Conservation (phyloP, 2,113 vertebrate species). For the Noctilio leporinus region DNA sequence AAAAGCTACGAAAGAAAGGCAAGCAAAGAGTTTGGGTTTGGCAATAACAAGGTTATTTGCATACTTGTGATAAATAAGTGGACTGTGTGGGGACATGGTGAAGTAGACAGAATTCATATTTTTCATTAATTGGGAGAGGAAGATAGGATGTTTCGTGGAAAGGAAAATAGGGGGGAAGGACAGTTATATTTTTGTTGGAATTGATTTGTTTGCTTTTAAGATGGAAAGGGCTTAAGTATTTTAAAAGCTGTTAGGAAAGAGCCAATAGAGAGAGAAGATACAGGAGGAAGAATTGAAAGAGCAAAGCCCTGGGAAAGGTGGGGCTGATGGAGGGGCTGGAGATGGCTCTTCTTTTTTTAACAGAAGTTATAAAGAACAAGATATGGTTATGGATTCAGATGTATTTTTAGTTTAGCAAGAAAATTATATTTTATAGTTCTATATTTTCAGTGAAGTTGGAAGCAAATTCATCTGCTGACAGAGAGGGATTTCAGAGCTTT, state of each 20-base stretch:
- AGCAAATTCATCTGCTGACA: slow-evolving; percentile 11
- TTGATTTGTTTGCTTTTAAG: neutral
- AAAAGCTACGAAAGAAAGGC: neutral
- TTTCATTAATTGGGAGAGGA: neutral
- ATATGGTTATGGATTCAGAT: slow-evolving; percentile 20
- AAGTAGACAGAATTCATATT: neutral
- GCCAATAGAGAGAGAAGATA: neutral
- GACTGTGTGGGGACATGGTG: neutral
- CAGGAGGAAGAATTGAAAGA: neutral
- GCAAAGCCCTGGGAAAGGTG: neutral
- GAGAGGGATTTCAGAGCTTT: neutral
- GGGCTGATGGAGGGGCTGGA: neutral
- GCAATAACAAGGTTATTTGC: neutral
- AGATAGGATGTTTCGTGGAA: neutral
- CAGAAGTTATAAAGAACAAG: slow-evolving; percentile 16
- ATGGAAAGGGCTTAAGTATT: neutral
- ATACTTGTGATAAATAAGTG: neutral
- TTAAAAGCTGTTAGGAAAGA: neutral
- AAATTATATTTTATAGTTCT: slow-evolving; percentile 38
- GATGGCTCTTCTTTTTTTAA: neutral
- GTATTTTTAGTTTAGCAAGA: slow-evolving; percentile 52
- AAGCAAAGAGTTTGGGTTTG: neutral
- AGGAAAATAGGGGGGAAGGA: neutral
- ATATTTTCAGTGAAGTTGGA: slow-evolving; percentile 27
- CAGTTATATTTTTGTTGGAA: neutral